Evolutionary conservation across 2,888 invertebrate species (phyloP).

Genomic region (Pherbina coryleti): DNA sequence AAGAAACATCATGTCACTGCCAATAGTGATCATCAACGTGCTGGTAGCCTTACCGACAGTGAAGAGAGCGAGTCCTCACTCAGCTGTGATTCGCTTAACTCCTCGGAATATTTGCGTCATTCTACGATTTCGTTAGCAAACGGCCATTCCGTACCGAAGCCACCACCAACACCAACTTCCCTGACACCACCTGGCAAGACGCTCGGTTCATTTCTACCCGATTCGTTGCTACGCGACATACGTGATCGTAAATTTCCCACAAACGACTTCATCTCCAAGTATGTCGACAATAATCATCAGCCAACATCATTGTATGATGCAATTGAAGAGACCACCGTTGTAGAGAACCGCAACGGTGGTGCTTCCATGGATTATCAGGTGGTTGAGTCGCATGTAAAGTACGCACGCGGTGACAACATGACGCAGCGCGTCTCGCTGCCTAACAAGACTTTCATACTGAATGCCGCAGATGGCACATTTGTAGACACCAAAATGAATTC

Average conservation of each 20-base stretch:
- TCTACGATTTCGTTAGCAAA: constrained; percentile 60
- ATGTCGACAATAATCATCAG: neutral
- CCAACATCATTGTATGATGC: neutral
- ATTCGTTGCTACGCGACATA: constrained; percentile 78
- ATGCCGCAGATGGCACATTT: constrained; percentile 53
- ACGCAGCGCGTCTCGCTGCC: constrained; percentile 50
- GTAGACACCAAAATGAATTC: constrained; percentile 61
- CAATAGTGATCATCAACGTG: constrained; percentile 68
- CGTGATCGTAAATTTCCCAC: constrained; percentile 72
- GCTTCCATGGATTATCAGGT: constrained; percentile 30
- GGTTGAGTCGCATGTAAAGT: constrained; percentile 37
- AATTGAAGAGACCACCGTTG: neutral
- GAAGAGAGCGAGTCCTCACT: constrained; percentile 78
- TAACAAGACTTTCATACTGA: constrained; percentile 53
- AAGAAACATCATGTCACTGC: constrained; percentile 50
- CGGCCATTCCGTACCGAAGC: constrained; percentile 64
- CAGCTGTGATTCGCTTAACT: constrained; percentile 86
- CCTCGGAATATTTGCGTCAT: constrained; percentile 74
- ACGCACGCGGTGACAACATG: constrained; percentile 35
- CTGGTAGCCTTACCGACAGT: constrained; percentile 74
- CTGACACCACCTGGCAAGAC: constrained; percentile 41
- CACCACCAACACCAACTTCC: constrained; percentile 47
- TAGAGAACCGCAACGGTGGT: neutral
- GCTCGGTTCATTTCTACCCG: constrained; percentile 73
- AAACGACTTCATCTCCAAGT: constrained; percentile 50